Conservation (phyloP, 2,888 invertebrate genomes). For the Drosophila melanocephala region DNA sequence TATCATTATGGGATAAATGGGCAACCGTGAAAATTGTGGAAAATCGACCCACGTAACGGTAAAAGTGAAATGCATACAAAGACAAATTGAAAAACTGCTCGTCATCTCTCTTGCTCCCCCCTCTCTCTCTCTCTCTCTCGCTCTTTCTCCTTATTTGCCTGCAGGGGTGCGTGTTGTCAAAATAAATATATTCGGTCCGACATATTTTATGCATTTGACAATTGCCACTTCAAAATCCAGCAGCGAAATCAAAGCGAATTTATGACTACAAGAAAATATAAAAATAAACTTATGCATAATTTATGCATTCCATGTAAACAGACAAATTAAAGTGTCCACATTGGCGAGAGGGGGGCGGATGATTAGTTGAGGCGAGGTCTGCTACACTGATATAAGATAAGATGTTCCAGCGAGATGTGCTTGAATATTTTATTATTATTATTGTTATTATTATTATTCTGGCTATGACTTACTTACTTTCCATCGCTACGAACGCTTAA, state of each 20-base stretch:
- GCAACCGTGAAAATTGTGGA: slow-evolving; percentile 64
- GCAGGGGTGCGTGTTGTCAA: slow-evolving; percentile 20
- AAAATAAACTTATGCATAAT: slow-evolving; percentile 73
- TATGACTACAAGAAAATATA: slow-evolving; percentile 44
- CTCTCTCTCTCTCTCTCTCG: not conserved
- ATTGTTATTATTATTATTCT: not conserved
- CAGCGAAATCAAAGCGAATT: slow-evolving; percentile 70
- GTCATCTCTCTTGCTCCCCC: not conserved
- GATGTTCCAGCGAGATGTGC: slow-evolving; percentile 2
- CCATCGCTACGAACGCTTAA: not conserved
- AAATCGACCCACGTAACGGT: slow-evolving; percentile 45
- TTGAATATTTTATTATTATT: not conserved
- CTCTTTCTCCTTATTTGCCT: not conserved
- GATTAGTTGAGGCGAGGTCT: not conserved
- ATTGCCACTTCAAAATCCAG: slow-evolving; percentile 61
- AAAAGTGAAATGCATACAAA: slow-evolving; percentile 63
- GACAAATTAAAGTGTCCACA: slow-evolving; percentile 67
- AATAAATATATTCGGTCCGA: slow-evolving; percentile 43
- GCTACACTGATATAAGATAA: slow-evolving; percentile 2
- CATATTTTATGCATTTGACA: slow-evolving; percentile 77
- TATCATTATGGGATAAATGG: slow-evolving; percentile 71
- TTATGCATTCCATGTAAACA: slow-evolving; percentile 79
- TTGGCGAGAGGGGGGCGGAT: not conserved
- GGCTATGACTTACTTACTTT: not conserved
- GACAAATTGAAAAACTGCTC: slow-evolving; percentile 37